phyloP scores from a whole-genome alignment of 2,888 invertebrate genomes.

The Apantesis nais region DNA sequence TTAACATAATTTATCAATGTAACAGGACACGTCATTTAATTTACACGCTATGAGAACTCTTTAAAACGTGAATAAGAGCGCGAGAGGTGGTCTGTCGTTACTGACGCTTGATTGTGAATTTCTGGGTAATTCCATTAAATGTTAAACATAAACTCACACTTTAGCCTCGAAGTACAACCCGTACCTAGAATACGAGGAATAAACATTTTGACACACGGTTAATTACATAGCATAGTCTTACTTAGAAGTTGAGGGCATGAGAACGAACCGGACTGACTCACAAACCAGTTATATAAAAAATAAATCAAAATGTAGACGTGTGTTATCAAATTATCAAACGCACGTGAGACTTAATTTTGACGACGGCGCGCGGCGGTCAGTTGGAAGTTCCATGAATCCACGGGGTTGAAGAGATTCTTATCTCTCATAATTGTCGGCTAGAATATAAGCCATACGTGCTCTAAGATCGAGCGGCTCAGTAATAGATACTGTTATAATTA shows the following conservation, averaged over 20 bases:
- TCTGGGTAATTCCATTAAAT: slow-evolving; percentile 9
- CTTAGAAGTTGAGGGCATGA: slow-evolving; percentile 70
- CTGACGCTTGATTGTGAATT: neutral
- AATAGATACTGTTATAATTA: slow-evolving; percentile 55
- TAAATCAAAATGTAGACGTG: slow-evolving; percentile 76
- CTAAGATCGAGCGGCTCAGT: slow-evolving; percentile 53
- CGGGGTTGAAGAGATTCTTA: slow-evolving; percentile 68
- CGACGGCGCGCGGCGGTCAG: slow-evolving; percentile 83
- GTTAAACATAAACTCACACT: slow-evolving; percentile 20
- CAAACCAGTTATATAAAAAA: slow-evolving; percentile 68
- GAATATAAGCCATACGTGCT: slow-evolving; percentile 71
- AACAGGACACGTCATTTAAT: neutral
- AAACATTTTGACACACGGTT: slow-evolving; percentile 47
- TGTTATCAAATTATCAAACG: slow-evolving; percentile 84
- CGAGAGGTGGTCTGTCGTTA: neutral
- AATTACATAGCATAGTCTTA: slow-evolving; percentile 52
- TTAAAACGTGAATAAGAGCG: neutral
- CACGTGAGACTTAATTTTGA: slow-evolving; percentile 82
- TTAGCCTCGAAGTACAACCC: slow-evolving; percentile 25
- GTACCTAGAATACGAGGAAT: slow-evolving; percentile 42
- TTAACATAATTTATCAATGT: slow-evolving; percentile 4
- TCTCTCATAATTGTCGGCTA: slow-evolving; percentile 78
- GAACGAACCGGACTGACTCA: slow-evolving; percentile 69
- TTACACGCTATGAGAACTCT: neutral
- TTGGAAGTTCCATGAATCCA: slow-evolving; percentile 79